Evolutionary conservation across 2,113 vertebrate species (phyloP).

Genomic region (Campylomormyrus numenius): DNA sequence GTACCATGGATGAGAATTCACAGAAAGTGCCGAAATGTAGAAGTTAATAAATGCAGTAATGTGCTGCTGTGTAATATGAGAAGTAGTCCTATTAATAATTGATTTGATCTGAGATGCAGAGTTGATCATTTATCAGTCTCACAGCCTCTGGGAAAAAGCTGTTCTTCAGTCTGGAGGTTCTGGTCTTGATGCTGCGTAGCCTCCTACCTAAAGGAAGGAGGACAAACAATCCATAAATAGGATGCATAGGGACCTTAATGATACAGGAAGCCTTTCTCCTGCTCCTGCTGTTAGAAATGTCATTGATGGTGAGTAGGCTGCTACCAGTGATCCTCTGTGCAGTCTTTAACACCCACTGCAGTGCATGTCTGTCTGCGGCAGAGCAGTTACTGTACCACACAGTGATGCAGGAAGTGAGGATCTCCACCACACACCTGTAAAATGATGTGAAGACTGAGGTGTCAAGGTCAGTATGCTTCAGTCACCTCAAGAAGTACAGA

Average conservation of each 20-base stretch:
- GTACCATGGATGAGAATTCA: not conserved
- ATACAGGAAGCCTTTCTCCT: not conserved
- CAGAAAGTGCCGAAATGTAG: not conserved
- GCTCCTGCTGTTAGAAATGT: not conserved
- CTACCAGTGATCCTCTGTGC: too few species aligned
- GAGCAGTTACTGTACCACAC: too few species aligned
- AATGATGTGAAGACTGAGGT: too few species aligned
- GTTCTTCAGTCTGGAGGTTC: too few species aligned
- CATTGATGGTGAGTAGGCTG: not conserved
- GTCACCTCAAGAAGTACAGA: too few species aligned
- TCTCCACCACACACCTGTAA: too few species aligned
- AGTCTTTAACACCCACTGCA: too few species aligned
- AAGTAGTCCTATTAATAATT: not conserved
- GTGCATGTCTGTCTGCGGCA: too few species aligned
- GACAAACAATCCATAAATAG: not conserved
- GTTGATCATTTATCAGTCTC: not conserved
- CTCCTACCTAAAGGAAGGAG: not conserved
- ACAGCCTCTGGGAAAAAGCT: not conserved
- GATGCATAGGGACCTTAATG: not conserved
- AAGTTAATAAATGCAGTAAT: not conserved
- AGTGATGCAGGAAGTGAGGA: too few species aligned
- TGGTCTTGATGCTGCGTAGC: not conserved
- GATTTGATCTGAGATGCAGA: not conserved
- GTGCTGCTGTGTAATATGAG: not conserved
- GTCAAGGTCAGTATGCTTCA: too few species aligned